Evolutionary conservation across 1,140 invertebrate genomes (phyloP), one percentile per base, ranked within the genome.

Genomic region (Drosophila littoralis): DNA sequence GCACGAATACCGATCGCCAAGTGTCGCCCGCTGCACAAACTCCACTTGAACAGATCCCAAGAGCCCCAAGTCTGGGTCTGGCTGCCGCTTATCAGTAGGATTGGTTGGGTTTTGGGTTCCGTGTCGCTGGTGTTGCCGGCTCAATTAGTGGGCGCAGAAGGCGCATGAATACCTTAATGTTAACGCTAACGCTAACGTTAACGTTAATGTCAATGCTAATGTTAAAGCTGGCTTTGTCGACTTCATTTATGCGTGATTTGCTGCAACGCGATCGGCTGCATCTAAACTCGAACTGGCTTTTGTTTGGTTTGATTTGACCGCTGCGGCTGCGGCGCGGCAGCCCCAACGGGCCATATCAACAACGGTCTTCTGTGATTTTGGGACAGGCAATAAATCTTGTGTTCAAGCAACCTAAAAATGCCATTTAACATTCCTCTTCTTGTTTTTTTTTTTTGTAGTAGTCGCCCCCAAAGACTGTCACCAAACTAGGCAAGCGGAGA

Each of bases 81-180:
- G 22, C 7, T 6, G 35, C 40, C 42, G 72, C 75, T 79, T 85
- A 77, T 76, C 77, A 83, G 51, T 57, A 1, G 15, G 43, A 28
- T 28, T 58, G 57, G 45, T 33, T 74, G 59, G 17, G 1, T 60
- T 65, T 42, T 51, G 65, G 58, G 17, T 38, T 40, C 52, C 52
- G 28, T 59, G 55, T 58, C n/a, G 52, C 7, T 54, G 69, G 77
- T 81, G 75, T 89, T 58, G 80, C 66, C 75, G 80, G 68, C 69
- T 89, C 85, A 89, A 89, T 89, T 89, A 90, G 85, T 85, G 86
- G 85, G 86, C 85, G 86, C 90, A 71, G 81, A 90, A 74, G 86
- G 81, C 81, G 85, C 85, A 90, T 90, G 89, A 90, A 89, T 90
- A 89, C 81, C 59, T 86, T 82, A 78, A 85, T 64, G 75, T 74